Evolutionary conservation across 2,113 vertebrate species (phyloP), one percentile per base, ranked within the genome.

Genomic region (Sorex araneus): DNA sequence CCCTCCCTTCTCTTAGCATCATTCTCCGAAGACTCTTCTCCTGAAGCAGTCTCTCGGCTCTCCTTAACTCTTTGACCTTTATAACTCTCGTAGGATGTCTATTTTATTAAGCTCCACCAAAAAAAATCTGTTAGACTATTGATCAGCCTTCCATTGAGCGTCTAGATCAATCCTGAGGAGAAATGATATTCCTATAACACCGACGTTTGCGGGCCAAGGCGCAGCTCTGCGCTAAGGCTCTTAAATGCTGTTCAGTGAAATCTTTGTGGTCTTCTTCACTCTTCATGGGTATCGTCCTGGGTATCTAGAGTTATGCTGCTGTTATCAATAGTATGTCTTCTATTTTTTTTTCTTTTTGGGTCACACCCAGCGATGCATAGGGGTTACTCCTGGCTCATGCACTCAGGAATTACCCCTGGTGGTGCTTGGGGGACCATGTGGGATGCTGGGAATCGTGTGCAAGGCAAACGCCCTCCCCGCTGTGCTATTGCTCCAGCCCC

Each of bases 211-310:
- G 2, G 28, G 74, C 34, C 1, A 12, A 43, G 54, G n/a, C 57
- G 0, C 10, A 16, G 54, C 28, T 70, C 79, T 77, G 66, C 67
- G 30, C 79, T 75, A 86, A 75, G n/a, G 40, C 34, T 57, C 80
- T 84, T 50, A 60, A 70, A 1, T 84, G 40, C 63, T 73, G 80
- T 75, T 79, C 66, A 84, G 0, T 60, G 74, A n/a, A 91, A 64
- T 7, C 86, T 87, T 70, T 43, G 78, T 27, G 43, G 36, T 91
- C 93, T 93, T 74, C 40, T 92, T 92, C 43, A 77, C 66, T 88
- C 28, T 73, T 85, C 28, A 60, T 73, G 8, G 9, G 25, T 85
- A 6, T 60, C 57, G 43, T 50, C 25, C 6, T 94, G 30, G 27
- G 81, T 84, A 89, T 89, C 77, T 81, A 80, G 71, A 32, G 81